Evolutionary conservation across 2,888 invertebrate genomes (phyloP).

Genomic region (Thera obeliscata): DNA sequence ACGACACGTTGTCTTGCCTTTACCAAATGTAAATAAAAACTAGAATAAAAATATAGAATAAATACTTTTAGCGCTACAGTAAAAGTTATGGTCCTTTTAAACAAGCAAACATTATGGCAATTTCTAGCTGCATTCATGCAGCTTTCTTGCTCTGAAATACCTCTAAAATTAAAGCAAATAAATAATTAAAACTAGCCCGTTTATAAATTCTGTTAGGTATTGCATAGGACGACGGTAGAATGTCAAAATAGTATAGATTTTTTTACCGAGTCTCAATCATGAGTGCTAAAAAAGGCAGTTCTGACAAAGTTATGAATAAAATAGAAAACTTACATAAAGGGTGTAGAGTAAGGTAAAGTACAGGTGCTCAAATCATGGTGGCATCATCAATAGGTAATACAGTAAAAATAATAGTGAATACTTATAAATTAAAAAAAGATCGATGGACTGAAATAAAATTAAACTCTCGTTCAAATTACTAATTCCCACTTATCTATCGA

Average conservation of each 20-base stretch:
- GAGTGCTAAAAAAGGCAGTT: background rate
- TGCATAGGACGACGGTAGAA: no score
- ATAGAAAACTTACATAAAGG: background rate
- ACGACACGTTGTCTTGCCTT: slow-evolving; percentile 74
- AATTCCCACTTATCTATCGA: slow-evolving; percentile 23
- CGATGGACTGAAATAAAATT: slow-evolving; percentile 28
- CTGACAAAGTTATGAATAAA: background rate
- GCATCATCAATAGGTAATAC: slow-evolving; percentile 18
- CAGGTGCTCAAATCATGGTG: slow-evolving; percentile 27
- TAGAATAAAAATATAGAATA: slow-evolving; percentile 36
- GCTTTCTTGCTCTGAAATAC: no score
- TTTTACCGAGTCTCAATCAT: no score
- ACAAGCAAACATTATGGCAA: no score
- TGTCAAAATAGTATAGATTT: no score
- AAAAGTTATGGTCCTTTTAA: background rate
- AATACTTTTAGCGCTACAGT: slow-evolving; percentile 24
- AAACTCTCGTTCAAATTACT: slow-evolving; percentile 7
- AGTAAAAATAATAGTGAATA: no score
- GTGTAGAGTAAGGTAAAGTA: slow-evolving; percentile 2
- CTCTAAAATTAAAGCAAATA: no score
- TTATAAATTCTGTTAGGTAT: no score
- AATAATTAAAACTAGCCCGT: no score
- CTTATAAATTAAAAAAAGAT: slow-evolving; percentile 22
- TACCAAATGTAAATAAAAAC: slow-evolving; percentile 48
- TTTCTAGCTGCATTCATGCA: no score